Evolutionary conservation across 2,113 vertebrate genomes (phyloP).

Genomic region (Cyanoderma ruficeps): DNA sequence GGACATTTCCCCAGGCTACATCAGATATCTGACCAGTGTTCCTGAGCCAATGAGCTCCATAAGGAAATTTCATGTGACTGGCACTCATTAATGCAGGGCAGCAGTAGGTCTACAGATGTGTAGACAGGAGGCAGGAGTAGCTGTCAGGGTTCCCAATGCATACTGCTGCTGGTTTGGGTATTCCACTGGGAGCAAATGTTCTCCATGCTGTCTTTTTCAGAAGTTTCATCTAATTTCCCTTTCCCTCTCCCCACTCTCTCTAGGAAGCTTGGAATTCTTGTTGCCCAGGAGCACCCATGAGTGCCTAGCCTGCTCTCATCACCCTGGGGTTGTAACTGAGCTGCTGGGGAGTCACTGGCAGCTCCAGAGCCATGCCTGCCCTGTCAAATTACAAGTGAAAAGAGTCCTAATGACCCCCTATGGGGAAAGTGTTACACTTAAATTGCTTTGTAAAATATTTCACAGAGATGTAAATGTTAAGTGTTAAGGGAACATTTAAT

Average conservation of each 20-base stretch:
- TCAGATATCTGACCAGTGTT: neutral
- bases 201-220: neutral
- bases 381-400: neutral
- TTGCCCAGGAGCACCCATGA: neutral
- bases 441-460: neutral
- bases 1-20: neutral
- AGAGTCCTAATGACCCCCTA: neutral
- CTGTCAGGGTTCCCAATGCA: neutral
- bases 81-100: neutral
- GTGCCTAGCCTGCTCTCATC: neutral
- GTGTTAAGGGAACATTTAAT: neutral
- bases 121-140: neutral
- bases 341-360: neutral
- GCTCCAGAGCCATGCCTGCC: neutral
- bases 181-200: neutral
- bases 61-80: neutral
- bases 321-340: neutral
- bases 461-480: neutral
- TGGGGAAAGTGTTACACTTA: neutral
- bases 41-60: neutral
- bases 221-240: neutral
- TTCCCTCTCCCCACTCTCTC: neutral
- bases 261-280: neutral
- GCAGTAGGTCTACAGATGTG: neutral
- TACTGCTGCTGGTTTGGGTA: neutral